These are phyloP conservation scores for Cyclophora punctaria DNA, from an alignment of 2,888 invertebrate genomes.

Conservation along the genomic window DNA sequence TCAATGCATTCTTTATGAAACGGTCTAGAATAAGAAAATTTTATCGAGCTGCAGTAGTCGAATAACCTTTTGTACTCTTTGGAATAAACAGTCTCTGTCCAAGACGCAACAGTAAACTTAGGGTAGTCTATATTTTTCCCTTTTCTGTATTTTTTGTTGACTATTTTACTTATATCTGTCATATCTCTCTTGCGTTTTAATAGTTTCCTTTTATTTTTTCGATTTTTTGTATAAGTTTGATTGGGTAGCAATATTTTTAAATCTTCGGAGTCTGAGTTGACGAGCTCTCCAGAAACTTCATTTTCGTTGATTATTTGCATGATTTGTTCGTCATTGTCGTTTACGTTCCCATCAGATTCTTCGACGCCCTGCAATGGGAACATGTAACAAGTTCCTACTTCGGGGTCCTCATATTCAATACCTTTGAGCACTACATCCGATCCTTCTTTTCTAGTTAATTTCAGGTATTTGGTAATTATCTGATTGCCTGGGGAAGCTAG, in stretches of 20 bases:
- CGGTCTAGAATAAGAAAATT: slow-evolving; percentile 55
- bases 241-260: slow-evolving; percentile 37
- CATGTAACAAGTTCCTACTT: slow-evolving; percentile 38
- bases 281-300: neutral
- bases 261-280: slow-evolving; percentile 6
- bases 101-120: slow-evolving; percentile 32
- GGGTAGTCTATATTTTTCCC: slow-evolving; percentile 57
- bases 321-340: slow-evolving; percentile 11
- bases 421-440: slow-evolving; percentile 27
- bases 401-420: slow-evolving; percentile 39
- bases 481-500: neutral
- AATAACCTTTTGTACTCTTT: slow-evolving; percentile 48
- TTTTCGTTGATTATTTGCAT: neutral
- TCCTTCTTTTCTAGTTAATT: slow-evolving; percentile 3
- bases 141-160: slow-evolving; percentile 47
- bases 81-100: slow-evolving; percentile 34
- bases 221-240: slow-evolving; percentile 36
- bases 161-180: slow-evolving; percentile 27
- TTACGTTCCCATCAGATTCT: slow-evolving; percentile 3
- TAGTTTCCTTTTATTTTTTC: slow-evolving; percentile 9
- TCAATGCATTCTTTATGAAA: slow-evolving; percentile 55
- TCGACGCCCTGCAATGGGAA: slow-evolving; percentile 26
- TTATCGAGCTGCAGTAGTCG: slow-evolving; percentile 50
- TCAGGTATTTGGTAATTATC: slow-evolving; percentile 4
- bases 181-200: slow-evolving; percentile 49